Conservation (phyloP, 2,888 invertebrate genomes). For the Leptothorax acervorum region DNA sequence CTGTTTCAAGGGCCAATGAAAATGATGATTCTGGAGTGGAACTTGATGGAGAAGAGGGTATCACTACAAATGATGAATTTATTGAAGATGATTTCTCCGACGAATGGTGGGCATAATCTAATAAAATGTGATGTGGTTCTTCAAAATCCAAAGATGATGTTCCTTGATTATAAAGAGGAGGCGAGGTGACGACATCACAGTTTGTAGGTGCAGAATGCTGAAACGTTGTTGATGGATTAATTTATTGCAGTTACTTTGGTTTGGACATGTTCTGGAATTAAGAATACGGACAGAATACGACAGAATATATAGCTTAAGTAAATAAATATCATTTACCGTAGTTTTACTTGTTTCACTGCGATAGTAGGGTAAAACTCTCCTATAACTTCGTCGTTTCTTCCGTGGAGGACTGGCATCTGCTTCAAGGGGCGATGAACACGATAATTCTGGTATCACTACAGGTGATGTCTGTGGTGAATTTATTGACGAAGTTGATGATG, state of each 20-base stretch:
- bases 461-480: too few species aligned
- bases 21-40: neutral
- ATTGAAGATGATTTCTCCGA: neutral
- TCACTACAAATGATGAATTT: neutral
- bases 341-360: neutral
- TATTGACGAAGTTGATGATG: too few species aligned
- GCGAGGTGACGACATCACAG: neutral
- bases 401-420: neutral
- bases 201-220: neutral
- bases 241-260: neutral
- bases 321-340: neutral
- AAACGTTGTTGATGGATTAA: neutral
- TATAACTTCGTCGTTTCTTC: neutral
- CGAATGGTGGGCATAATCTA: neutral
- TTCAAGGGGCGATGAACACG: neutral
- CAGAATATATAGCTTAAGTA: neutral
- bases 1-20: neutral
- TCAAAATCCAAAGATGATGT: neutral
- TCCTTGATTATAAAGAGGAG: neutral
- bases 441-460: neutral
- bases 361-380: neutral
- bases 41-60: too few species aligned
- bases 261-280: neutral
- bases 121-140: neutral
- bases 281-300: neutral